These are phyloP conservation scores for Drosophila nigrodunni DNA, from an alignment of 1,140 invertebrate genomes.

Conservation along the genomic window DNA sequence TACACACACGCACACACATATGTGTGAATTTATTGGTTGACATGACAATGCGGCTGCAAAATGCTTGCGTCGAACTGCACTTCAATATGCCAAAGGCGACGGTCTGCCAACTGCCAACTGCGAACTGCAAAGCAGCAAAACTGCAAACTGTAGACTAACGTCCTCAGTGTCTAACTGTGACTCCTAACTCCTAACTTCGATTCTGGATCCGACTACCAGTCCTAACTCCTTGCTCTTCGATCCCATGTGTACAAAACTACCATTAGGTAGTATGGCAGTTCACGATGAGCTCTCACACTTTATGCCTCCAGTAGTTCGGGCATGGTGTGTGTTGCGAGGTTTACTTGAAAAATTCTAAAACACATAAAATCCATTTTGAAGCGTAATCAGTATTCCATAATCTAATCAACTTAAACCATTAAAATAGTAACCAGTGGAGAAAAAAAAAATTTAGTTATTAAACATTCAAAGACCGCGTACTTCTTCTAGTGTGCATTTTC, in stretches of 20 bases:
- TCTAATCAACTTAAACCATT: too few species aligned
- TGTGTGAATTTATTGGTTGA: slow-evolving; percentile 83
- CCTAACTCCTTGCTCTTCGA: slow-evolving; percentile 69
- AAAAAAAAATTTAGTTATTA: too few species aligned
- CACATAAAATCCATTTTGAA: neutral
- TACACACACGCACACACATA: slow-evolving; percentile 29
- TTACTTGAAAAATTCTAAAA: slow-evolving; percentile 9
- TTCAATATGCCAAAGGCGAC: slow-evolving; percentile 71
- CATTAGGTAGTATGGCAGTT: slow-evolving; percentile 72
- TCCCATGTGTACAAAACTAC: slow-evolving; percentile 71
- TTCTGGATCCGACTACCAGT: slow-evolving; percentile 20
- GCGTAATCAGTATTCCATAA: too few species aligned
- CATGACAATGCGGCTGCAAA: slow-evolving; percentile 83
- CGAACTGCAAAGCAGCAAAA: slow-evolving; percentile 2
- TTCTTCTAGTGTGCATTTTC: too few species aligned
- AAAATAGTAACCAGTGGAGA: too few species aligned
- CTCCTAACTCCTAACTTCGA: neutral
- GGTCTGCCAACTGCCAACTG: slow-evolving; percentile 44
- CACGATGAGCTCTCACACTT: slow-evolving; percentile 65
- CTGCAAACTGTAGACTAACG: slow-evolving; percentile 2
- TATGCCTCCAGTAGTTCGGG: slow-evolving; percentile 48
- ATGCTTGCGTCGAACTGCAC: slow-evolving; percentile 80
- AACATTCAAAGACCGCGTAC: too few species aligned
- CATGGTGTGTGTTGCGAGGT: slow-evolving; percentile 51
- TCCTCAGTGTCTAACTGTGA: neutral